Conservation (phyloP, 2,797 vertebrate species). For the Microhierax caerulescens region DNA sequence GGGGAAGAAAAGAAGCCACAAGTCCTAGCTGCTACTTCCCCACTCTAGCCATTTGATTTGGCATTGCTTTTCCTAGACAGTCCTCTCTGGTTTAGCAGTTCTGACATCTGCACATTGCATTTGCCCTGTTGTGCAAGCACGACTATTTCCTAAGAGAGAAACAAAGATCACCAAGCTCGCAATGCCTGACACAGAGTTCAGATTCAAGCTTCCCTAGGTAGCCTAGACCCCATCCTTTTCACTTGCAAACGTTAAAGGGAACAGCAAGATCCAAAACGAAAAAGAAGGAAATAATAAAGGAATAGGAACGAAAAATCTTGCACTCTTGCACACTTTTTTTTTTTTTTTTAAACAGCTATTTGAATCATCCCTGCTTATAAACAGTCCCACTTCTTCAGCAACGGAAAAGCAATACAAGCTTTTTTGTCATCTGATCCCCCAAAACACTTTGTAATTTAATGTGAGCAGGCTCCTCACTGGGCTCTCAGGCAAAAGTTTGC, state of each 20-base stretch:
- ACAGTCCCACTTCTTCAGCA: background rate
- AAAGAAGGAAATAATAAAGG: background rate
- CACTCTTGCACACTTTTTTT: background rate
- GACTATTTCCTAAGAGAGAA: constrained; percentile 63
- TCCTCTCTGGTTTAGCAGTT: background rate
- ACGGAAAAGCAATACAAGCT: constrained; percentile 38
- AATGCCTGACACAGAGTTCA: constrained; percentile 21
- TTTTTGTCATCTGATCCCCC: constrained; percentile 20
- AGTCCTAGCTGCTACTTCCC: background rate
- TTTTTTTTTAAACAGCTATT: background rate
- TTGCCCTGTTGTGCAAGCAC: constrained; percentile 44
- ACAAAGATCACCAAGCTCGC: constrained; percentile 42
- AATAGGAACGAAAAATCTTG: background rate
- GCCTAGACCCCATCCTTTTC: background rate
- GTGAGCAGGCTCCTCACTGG: background rate
- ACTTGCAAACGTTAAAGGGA: background rate
- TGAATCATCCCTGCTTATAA: background rate
- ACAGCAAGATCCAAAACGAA: background rate
- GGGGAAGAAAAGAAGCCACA: background rate
- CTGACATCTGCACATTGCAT: constrained; percentile 45
- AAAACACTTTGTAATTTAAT: background rate
- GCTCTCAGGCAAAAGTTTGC: constrained; percentile 4
- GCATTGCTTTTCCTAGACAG: constrained; percentile 47
- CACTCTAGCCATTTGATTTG: background rate
- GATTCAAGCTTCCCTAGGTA: constrained; percentile 8